Evolutionary conservation across 2,888 invertebrate species (phyloP).

Genomic region (Ichneumoninae sp.): DNA sequence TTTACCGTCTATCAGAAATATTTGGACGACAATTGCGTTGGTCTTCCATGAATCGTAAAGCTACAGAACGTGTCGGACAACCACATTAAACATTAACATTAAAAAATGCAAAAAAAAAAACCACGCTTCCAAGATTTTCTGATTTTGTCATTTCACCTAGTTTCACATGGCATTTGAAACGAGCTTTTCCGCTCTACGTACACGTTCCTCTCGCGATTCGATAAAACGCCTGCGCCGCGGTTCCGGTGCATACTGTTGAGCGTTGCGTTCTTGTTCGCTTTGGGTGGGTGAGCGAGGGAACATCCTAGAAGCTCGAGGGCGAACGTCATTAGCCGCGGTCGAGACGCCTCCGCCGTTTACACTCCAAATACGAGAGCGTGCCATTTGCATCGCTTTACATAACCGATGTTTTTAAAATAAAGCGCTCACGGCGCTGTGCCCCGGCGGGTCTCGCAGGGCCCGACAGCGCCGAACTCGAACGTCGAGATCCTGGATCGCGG

Average conservation of each 20-base stretch:
- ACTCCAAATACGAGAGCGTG: slow-evolving; percentile 74
- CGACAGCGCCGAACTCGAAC: slow-evolving; percentile 31
- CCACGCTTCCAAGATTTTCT: neutral
- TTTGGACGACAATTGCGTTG: neutral
- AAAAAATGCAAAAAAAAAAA: neutral
- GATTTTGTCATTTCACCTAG: slow-evolving; percentile 14
- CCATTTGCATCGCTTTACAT: slow-evolving; percentile 76
- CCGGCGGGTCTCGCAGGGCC: neutral
- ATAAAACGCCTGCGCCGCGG: slow-evolving; percentile 39
- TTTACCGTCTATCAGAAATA: too few relatives aligned
- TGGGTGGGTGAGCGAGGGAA: slow-evolving; percentile 55
- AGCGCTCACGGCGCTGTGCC: slow-evolving; percentile 37
- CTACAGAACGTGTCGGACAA: neutral
- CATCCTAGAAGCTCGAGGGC: slow-evolving; percentile 64
- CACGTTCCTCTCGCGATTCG: slow-evolving; percentile 29
- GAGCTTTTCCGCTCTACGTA: slow-evolving; percentile 23
- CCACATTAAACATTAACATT: neutral
- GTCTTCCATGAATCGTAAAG: neutral
- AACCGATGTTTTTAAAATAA: slow-evolving; percentile 76
- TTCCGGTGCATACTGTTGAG: slow-evolving; percentile 24
- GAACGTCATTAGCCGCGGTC: slow-evolving; percentile 75
- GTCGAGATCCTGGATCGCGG: slow-evolving; percentile 59
- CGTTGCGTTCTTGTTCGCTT: slow-evolving; percentile 45
- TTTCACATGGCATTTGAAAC: slow-evolving; percentile 16
- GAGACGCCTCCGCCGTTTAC: slow-evolving; percentile 74